phyloP scores from a whole-genome alignment of 2,797 vertebrate genomes.

The Cossypha niveicapilla region DNA sequence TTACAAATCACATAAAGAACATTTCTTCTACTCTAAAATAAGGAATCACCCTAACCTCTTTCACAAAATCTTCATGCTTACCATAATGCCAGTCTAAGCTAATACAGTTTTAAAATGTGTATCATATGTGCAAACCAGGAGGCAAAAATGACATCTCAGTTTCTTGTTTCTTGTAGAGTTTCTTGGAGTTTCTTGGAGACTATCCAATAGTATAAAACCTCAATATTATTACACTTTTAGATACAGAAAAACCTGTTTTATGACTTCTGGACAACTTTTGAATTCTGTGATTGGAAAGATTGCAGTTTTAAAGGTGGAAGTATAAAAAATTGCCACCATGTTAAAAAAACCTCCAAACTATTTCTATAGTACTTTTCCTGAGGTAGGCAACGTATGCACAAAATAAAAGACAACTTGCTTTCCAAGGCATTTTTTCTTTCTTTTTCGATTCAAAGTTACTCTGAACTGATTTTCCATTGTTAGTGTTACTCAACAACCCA shows the following conservation, averaged over 20 bases:
- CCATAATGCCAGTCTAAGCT: background rate
- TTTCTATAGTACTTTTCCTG: background rate
- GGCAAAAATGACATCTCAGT: background rate
- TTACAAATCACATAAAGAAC: rapidly evolving
- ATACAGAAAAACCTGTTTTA: background rate
- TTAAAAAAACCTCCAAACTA: background rate
- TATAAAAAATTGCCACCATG: background rate
- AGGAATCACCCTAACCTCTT: background rate
- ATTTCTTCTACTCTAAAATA: background rate
- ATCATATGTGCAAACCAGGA: background rate
- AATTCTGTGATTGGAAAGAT: background rate
- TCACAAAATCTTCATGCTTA: background rate
- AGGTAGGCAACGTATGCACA: rapidly evolving
- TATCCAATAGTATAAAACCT: background rate
- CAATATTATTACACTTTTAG: background rate
- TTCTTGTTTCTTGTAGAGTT: background rate
- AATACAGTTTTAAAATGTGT: background rate
- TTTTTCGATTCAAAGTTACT: background rate
- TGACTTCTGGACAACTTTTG: background rate
- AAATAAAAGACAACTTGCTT: background rate
- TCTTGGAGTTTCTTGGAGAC: too few relatives aligned
- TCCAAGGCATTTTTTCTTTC: background rate
- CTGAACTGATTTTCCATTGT: background rate
- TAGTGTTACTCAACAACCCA: background rate
- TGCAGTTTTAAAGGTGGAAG: background rate